These are phyloP conservation scores for Pterocles gutturalis DNA, from an alignment of 2,113 vertebrate genomes.

Conservation along the genomic window DNA sequence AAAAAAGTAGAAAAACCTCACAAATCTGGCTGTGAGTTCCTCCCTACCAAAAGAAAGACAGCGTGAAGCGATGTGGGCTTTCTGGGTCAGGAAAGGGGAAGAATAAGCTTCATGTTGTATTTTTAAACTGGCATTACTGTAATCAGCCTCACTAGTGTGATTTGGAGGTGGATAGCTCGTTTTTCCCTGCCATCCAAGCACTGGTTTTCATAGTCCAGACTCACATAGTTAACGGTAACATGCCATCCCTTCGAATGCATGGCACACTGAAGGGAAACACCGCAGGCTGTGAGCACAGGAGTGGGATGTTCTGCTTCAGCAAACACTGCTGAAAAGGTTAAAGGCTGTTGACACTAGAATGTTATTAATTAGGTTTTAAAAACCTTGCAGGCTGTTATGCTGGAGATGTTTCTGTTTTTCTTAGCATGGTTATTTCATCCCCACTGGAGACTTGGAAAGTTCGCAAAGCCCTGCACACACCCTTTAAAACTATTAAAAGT, in stretches of 20 bases:
- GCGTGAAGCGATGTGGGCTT: neutral
- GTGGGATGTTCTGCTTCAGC: neutral
- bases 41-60: neutral
- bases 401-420: neutral
- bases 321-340: neutral
- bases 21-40: neutral
- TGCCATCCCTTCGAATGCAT: neutral
- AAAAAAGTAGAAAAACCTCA: neutral
- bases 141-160: neutral
- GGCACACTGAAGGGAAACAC: neutral
- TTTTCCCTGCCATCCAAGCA: neutral
- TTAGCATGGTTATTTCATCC: neutral
- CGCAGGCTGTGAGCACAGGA: accelerated
- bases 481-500: neutral
- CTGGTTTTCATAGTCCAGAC: neutral
- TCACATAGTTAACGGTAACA: neutral
- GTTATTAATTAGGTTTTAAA: neutral
- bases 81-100: neutral
- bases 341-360: neutral
- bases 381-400: neutral
- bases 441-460: neutral
- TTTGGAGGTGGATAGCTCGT: neutral
- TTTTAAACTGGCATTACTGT: neutral
- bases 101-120: neutral
- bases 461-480: neutral